Evolutionary conservation across 2,113 vertebrate genomes (phyloP).

Genomic region (Oryzias celebensis): DNA sequence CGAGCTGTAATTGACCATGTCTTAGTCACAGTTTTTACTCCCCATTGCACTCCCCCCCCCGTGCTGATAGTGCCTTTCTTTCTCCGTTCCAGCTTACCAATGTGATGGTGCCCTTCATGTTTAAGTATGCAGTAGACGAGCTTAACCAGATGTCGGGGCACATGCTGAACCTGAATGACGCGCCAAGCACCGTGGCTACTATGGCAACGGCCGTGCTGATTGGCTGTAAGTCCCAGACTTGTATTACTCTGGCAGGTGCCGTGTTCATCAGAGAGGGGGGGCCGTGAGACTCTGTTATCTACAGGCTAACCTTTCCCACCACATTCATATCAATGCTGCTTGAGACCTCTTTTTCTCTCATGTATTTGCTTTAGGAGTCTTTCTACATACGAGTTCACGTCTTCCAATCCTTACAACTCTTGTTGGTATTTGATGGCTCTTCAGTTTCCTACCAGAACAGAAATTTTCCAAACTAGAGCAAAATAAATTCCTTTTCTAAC

Average conservation of each 20-base stretch:
- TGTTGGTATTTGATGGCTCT: slow-evolving; percentile 15
- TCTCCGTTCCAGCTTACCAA: slow-evolving; percentile 86
- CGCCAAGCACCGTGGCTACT: slow-evolving; percentile 90
- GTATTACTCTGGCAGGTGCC: slow-evolving; percentile 68
- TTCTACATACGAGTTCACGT: slow-evolving; percentile 33
- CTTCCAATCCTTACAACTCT: slow-evolving; percentile 36
- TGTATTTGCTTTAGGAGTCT: slow-evolving; percentile 49
- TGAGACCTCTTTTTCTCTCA: slow-evolving; percentile 35
- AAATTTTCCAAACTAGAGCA: slow-evolving; percentile 30
- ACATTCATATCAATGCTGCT: slow-evolving; percentile 62
- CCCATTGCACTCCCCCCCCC: not conserved
- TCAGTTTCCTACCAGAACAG: slow-evolving; percentile 28
- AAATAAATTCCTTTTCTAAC: slow-evolving; percentile 8
- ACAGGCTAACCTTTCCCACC: slow-evolving; percentile 73
- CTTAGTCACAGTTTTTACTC: slow-evolving; percentile 8
- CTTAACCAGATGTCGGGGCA: slow-evolving; percentile 97
- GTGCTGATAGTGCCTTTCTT: slow-evolving; percentile 25
- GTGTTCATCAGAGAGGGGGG: slow-evolving; percentile 54
- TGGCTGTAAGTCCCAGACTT: slow-evolving; percentile 91
- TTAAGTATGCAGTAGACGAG: slow-evolving; percentile 97
- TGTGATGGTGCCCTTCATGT: slow-evolving; percentile 97
- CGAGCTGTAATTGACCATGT: slow-evolving; percentile 16
- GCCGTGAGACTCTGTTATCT: slow-evolving; percentile 72
- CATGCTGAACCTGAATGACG: slow-evolving; percentile 89
- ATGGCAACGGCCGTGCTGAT: slow-evolving; percentile 94